Conservation (phyloP, 1,140 invertebrate genomes). For the Lamellibrachia luymesi region DNA sequence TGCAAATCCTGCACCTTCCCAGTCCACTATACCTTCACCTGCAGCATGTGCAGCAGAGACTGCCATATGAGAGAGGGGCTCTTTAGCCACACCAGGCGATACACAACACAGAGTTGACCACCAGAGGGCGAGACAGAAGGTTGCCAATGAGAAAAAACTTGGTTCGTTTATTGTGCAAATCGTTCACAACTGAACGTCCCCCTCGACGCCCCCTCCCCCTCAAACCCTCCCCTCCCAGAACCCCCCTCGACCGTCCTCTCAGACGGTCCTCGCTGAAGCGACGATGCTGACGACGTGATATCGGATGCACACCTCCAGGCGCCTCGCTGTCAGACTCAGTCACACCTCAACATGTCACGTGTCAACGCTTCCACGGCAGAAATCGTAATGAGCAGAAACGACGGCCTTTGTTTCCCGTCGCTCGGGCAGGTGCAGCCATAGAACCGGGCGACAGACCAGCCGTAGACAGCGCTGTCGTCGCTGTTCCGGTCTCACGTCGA, state of each 20-base stretch:
- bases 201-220: no score
- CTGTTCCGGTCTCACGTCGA: neutral
- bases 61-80: no score
- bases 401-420: neutral
- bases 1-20: no score
- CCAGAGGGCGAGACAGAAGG: no score
- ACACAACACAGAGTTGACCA: no score
- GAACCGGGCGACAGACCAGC: neutral
- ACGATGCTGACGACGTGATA: neutral
- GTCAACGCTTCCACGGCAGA: neutral
- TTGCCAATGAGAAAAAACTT: no score
- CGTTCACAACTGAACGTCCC: no score
- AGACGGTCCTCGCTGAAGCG: neutral
- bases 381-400: neutral
- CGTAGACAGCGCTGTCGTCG: neutral
- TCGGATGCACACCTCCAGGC: neutral
- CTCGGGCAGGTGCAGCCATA: neutral
- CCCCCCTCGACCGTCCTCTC: neutral
- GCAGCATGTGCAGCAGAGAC: no score
- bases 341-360: neutral
- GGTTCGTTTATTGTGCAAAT: no score
- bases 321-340: neutral
- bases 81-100: no score
- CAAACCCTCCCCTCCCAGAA: neutral
- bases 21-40: no score